Base-by-base conservation (phyloP, 2,888 invertebrate species). In the Idaea dimidiata region DNA sequence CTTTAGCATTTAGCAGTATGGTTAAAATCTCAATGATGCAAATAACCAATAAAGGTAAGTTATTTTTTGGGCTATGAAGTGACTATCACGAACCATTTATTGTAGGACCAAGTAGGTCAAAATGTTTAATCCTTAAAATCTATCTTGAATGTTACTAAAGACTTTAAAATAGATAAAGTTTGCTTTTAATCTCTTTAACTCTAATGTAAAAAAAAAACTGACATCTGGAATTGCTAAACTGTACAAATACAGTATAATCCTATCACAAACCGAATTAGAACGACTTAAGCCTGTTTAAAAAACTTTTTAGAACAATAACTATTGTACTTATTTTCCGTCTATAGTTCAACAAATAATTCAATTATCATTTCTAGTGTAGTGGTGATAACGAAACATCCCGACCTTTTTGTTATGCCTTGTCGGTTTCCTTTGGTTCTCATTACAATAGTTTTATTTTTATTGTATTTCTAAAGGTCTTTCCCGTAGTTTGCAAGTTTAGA, bases 381-480 rank as follows among this genome's bases (percentile, higher is more conserved):
- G 74, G 77, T 74, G 79, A 80, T 82, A 83, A 82, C 72, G 63
- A 68, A 74, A 62, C 71, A 73, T 73, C 68, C 73, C 66, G 70
- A 64, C 71, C 63, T 43, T 43, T 66, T 71, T 71, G 70, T 66
- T 66, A 63, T 63, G 73, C 78, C 77, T 71, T 73, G 79, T 74
- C 87, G 87, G 87, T 68, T 6, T 58, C 67, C 77, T 86, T 86
- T 84, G 80, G 79, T 17, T 62, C 70, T 68, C 68, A 73, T 63
- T 68, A 86, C 83, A 86, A 86, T 77, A 67, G 70, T 43, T 64
- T 77, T n/a, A n/a, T n/a, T 80, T 77, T 78, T 76, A 69, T 56
- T 63, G 66, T 68, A 66, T 59, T 62, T 72, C 72, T 75, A 74
- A 75, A 77, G 74, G 77, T 75, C 80, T 81, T 86, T 81, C 80